Conservation (phyloP, 2,888 invertebrate genomes). For the Alsophila aescularia region DNA sequence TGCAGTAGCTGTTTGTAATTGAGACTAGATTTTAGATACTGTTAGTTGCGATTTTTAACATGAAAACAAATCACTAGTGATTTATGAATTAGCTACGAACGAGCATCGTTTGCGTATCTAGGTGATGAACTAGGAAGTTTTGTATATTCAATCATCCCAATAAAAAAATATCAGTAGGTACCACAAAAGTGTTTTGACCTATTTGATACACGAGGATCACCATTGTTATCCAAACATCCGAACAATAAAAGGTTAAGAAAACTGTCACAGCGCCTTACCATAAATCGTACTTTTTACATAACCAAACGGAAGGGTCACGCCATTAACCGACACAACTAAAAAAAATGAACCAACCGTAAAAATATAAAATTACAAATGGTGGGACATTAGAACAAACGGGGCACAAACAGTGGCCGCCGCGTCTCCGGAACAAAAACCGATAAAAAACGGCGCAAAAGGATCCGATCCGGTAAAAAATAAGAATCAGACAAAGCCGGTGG, state of each 20-base stretch:
- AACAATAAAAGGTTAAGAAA: conserved; percentile 32
- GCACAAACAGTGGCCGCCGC: conserved; percentile 63
- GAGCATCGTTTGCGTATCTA: no score
- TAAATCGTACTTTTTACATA: conserved; percentile 58
- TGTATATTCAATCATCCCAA: not conserved
- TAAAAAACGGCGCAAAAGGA: conserved; percentile 80
- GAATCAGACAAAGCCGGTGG: conserved; percentile 81
- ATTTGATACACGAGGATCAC: conserved; percentile 4
- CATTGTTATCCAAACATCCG: conserved; percentile 4
- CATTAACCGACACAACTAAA: conserved; percentile 64
- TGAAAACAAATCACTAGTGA: no score
- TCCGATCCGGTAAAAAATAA: conserved; percentile 84
- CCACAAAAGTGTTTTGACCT: not conserved
- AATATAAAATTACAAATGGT: conserved; percentile 81
- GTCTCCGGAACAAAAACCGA: conserved; percentile 84
- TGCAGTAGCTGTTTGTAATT: not conserved
- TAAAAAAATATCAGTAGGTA: not conserved
- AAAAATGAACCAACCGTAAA: conserved; percentile 55
- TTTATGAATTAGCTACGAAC: no score
- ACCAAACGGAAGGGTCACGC: conserved; percentile 61
- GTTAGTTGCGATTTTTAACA: not conserved
- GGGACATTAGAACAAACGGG: conserved; percentile 79
- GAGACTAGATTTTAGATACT: not conserved
- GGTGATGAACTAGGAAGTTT: no score
- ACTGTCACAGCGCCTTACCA: conserved; percentile 28